Conservation (phyloP, 2,113 vertebrate species). For the Hemiscyllium ocellatum region DNA sequence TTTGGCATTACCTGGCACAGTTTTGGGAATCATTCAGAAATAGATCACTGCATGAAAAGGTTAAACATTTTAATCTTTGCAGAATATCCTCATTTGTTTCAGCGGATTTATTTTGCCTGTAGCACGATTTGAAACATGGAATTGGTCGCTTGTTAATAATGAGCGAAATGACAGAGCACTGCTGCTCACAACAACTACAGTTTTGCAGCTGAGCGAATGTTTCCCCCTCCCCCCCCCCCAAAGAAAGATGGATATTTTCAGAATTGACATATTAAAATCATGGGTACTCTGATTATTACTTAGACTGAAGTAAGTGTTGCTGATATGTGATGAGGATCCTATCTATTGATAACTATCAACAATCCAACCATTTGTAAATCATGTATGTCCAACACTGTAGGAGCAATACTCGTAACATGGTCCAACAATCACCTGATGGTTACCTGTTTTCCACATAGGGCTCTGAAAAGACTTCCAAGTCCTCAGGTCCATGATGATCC, state of each 20-base stretch:
- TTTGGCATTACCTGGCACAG: neutral
- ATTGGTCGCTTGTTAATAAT: conserved; percentile 27
- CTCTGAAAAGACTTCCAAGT: neutral
- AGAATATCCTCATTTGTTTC: neutral
- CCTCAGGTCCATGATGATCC: neutral
- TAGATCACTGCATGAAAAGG: neutral
- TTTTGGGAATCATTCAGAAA: neutral
- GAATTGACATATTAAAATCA: neutral
- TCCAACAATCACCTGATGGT: neutral
- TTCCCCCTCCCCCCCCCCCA: no score
- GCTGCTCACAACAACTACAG: neutral
- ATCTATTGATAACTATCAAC: neutral
- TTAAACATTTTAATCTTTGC: neutral
- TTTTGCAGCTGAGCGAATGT: neutral
- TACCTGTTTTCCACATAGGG: neutral
- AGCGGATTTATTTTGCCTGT: neutral
- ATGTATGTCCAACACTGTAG: neutral
- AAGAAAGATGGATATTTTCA: neutral
- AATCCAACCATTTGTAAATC: neutral
- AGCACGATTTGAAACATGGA: neutral
- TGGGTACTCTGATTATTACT: neutral
- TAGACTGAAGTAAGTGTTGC: neutral
- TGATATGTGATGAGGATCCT: neutral
- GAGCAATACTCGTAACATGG: neutral
- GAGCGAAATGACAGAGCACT: neutral